phyloP scores from a whole-genome alignment of 2,113 vertebrate species.

The Hippocampus comes region DNA sequence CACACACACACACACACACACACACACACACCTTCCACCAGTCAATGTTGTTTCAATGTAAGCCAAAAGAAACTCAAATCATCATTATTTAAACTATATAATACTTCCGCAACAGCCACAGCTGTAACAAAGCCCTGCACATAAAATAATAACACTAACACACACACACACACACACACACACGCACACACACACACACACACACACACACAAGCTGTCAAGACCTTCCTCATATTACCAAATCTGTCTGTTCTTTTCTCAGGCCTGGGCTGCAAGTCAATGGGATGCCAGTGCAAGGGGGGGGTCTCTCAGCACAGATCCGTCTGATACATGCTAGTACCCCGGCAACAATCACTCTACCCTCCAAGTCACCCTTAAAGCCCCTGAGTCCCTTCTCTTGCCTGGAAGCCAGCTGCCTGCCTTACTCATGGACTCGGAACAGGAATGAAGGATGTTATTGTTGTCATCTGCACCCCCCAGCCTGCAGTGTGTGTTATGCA shows the following conservation, averaged over 20 bases:
- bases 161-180: slow-evolving; percentile 12
- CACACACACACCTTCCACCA: too few species aligned
- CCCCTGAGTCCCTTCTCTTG: slow-evolving; percentile 18
- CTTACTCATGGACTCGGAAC: slow-evolving; percentile 26
- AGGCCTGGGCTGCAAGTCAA: slow-evolving; percentile 49
- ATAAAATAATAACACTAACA: too few species aligned
- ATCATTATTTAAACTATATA: too few species aligned
- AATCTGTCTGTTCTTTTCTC: slow-evolving; percentile 56
- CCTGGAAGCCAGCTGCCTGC: slow-evolving; percentile 51
- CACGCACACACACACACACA: slow-evolving; percentile 11
- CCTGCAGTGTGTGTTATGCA: slow-evolving; percentile 29
- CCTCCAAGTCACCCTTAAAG: slow-evolving; percentile 41
- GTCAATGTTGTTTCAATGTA: too few species aligned
- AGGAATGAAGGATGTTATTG: slow-evolving; percentile 56
- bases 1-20: background rate
- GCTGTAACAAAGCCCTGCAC: too few species aligned
- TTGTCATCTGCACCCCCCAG: slow-evolving; percentile 30
- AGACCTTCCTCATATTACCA: slow-evolving; percentile 62
- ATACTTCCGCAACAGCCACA: too few species aligned
- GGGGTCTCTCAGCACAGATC: slow-evolving; percentile 59
- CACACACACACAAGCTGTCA: slow-evolving; percentile 49
- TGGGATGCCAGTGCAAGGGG: slow-evolving; percentile 44
- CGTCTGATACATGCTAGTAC: slow-evolving; percentile 61
- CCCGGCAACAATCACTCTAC: slow-evolving; percentile 28
- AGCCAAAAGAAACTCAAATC: too few species aligned